Evolutionary conservation across 2,797 vertebrate genomes (phyloP).

Genomic region (Girardinus metallicus): DNA sequence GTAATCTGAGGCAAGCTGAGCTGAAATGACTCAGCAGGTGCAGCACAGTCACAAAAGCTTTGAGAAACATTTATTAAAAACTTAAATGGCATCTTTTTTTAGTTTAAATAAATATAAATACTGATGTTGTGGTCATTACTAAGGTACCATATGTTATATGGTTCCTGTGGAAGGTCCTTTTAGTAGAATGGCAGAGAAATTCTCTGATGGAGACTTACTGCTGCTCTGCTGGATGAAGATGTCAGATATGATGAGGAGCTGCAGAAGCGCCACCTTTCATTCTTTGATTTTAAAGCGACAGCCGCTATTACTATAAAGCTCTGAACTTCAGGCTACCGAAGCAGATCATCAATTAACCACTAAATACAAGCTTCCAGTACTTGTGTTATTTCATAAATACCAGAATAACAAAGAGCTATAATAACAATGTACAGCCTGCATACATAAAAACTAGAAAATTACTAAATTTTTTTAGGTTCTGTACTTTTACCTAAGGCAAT

Average conservation of each 20-base stretch:
- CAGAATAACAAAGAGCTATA: background rate
- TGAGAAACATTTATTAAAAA: background rate
- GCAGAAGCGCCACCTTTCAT: background rate
- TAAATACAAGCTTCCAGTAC: background rate
- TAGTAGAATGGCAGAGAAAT: background rate
- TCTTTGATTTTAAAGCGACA: background rate
- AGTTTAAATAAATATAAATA: background rate
- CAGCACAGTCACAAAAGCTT: background rate
- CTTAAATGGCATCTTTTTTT: background rate
- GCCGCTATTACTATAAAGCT: background rate
- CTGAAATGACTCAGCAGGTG: background rate
- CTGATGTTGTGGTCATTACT: background rate
- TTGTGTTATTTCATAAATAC: background rate
- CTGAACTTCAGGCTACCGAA: background rate
- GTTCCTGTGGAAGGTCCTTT: background rate
- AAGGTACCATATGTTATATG: background rate
- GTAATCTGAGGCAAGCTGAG: conserved; percentile 20
- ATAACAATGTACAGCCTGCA: background rate
- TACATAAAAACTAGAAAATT: background rate
- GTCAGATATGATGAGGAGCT: background rate
- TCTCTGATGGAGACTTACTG: too few species aligned
- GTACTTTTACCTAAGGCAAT: background rate
- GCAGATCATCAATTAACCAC: background rate
- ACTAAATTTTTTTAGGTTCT: background rate
- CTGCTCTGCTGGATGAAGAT: background rate